These are phyloP conservation scores for Campopleginae sp. DNA, from an alignment of 2,888 invertebrate species.

Conservation along the genomic window DNA sequence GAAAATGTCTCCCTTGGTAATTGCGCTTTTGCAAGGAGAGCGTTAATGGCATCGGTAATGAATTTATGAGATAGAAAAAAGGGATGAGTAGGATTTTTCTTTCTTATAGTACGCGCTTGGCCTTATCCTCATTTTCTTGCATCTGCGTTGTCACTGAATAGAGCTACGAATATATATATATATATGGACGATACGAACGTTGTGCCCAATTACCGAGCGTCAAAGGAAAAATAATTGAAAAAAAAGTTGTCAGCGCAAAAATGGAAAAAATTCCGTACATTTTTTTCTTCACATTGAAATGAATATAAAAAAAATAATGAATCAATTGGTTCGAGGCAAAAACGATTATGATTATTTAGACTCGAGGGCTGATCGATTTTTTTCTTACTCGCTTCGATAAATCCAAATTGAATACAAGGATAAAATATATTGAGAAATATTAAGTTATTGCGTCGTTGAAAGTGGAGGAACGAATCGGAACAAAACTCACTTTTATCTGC, in stretches of 20 bases:
- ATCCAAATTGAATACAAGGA: background rate
- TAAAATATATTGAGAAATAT: background rate
- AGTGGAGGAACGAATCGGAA: background rate
- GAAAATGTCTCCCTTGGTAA: slow-evolving; percentile 46
- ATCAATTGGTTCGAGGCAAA: background rate
- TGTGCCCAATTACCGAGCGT: slow-evolving; percentile 44
- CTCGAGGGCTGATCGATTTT: background rate
- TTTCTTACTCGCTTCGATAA: background rate
- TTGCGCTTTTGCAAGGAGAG: slow-evolving; percentile 54
- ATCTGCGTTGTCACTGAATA: slow-evolving; percentile 25
- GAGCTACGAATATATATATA: slow-evolving; percentile 2
- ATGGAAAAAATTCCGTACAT: slow-evolving; percentile 13
- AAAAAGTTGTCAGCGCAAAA: slow-evolving; percentile 38
- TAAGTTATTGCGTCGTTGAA: background rate
- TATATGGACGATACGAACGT: slow-evolving; percentile 2
- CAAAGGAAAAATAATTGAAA: slow-evolving; percentile 9
- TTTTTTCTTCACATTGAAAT: background rate
- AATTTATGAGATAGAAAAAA: slow-evolving; percentile 54
- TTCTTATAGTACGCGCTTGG: slow-evolving; percentile 17
- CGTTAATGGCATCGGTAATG: slow-evolving; percentile 64
- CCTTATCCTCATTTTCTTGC: slow-evolving; percentile 39
- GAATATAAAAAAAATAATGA: background rate
- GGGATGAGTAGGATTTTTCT: slow-evolving; percentile 14
- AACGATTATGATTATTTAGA: background rate
- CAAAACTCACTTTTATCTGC: slow-evolving; percentile 5